Conservation (phyloP, 2,797 vertebrate genomes). For the Protosalanx chinensis region DNA sequence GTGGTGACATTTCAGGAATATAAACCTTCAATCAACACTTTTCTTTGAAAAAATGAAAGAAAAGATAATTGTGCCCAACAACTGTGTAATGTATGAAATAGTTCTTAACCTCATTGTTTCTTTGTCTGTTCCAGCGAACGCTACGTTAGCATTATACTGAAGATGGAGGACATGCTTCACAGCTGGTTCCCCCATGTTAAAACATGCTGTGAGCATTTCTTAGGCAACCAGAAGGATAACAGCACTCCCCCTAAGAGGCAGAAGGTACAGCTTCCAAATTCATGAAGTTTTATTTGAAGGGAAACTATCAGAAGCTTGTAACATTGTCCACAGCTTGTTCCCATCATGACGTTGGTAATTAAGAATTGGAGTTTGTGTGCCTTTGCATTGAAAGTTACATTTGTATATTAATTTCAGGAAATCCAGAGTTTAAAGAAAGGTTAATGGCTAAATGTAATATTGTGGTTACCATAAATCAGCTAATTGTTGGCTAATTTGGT, state of each 20-base stretch:
- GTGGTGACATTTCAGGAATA: neutral
- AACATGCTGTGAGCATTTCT: neutral
- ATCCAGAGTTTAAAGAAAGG: neutral
- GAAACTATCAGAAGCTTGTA: neutral
- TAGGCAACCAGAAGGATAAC: neutral
- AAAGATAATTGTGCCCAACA: neutral
- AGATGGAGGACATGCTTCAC: constrained; percentile 59
- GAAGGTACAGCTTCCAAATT: constrained; percentile 42
- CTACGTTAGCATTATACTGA: constrained; percentile 47
- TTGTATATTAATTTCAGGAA: too few relatives aligned
- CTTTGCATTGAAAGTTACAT: too few relatives aligned
- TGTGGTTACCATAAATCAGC: neutral
- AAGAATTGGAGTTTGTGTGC: too few relatives aligned
- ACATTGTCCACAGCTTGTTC: neutral
- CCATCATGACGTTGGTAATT: too few relatives aligned
- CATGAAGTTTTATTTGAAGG: neutral
- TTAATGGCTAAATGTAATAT: neutral
- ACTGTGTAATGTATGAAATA: neutral
- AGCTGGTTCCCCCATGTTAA: constrained; percentile 59
- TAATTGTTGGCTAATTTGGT: too few relatives aligned
- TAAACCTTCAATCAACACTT: neutral
- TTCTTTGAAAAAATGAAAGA: too few relatives aligned
- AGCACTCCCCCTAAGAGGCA: constrained; percentile 26
- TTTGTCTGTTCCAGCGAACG: constrained; percentile 30
- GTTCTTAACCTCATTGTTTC: neutral